Base-by-base conservation (phyloP, 2,113 vertebrate species). In the Anarhynchus alexandrinus region DNA sequence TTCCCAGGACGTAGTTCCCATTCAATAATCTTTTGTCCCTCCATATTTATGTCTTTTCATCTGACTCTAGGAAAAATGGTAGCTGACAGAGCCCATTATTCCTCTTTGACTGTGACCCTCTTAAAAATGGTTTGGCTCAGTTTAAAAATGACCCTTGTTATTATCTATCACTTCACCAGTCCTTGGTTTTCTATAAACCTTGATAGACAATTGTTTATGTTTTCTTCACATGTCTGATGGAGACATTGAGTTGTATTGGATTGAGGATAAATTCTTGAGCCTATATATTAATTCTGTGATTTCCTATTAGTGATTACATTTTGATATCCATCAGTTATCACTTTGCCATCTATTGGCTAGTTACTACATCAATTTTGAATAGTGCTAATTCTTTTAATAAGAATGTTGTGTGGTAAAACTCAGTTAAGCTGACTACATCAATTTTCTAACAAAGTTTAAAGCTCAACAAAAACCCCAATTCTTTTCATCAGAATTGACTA, bases 11-110 rank as follows among this genome's bases (percentile, higher is more conserved):
- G 14, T 11, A 27, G 54, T 73, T 91, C 16, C 26, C 19, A 73
- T 86, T 93, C 72, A 82, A 73, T 90, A 88, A 55, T 71, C 55
- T 86, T 96, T 96, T 94, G 77, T 82, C 34, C 40, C 22, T 92
- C 80, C 34, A 29, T 88, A 84, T 93, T 93, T 96, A 82, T 88
- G 47, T 61, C 72, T 90, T 90, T 94, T 78, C 47, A 64, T 49
- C 59, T 84, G 38, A 71, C 76, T 95, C 23, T 64, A 82, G 80
- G 49, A 95, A 84, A 95, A 93, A 90, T 72, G 36, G 72, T 81
- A 76, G 65, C 47, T 93, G 90, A 86, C 71, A 90, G 17, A 91
- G 4, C 3, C 36, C 14, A 57, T 96, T 96, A 82, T 79, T 87
- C 40, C 80, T 69, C 40, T 93, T 76, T 86, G 64, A 59, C 29